These are phyloP conservation scores for Neotoma lepida DNA, from an alignment of 2,113 vertebrate species.

Conservation along the genomic window DNA sequence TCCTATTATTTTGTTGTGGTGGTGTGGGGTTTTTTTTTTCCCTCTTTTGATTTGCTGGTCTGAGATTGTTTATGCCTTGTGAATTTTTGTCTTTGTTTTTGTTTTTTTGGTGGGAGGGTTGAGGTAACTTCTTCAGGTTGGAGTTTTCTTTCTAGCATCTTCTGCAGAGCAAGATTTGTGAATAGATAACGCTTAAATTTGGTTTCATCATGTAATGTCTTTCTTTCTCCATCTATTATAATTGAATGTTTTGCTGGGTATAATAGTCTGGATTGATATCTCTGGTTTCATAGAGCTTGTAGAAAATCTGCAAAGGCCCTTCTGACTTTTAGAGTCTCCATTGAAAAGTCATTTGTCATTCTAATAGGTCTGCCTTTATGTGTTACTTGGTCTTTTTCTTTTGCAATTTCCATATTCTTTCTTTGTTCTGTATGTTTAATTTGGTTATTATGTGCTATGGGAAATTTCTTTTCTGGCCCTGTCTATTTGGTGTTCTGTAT, in stretches of 20 bases:
- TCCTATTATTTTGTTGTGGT: not conserved
- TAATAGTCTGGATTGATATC: not conserved
- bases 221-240: not conserved
- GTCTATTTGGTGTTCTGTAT: not conserved
- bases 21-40: too few relatives aligned
- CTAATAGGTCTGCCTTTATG: not conserved
- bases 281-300: not conserved
- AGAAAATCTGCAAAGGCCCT: not conserved
- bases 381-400: not conserved
- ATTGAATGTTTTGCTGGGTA: not conserved
- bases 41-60: not conserved
- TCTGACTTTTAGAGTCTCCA: not conserved
- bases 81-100: not conserved
- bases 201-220: not conserved
- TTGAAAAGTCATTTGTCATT: not conserved
- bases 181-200: not conserved
- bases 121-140: not conserved
- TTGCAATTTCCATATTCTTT: not conserved
- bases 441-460: not conserved
- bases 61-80: not conserved
- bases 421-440: not conserved
- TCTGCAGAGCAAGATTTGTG: not conserved
- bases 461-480: not conserved
- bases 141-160: not conserved
- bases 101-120: not conserved